These are phyloP conservation scores for Dysidea cf. avara DNA, from an alignment of 37 sponge, comb jelly and placozoan species.

Conservation along the genomic window DNA sequence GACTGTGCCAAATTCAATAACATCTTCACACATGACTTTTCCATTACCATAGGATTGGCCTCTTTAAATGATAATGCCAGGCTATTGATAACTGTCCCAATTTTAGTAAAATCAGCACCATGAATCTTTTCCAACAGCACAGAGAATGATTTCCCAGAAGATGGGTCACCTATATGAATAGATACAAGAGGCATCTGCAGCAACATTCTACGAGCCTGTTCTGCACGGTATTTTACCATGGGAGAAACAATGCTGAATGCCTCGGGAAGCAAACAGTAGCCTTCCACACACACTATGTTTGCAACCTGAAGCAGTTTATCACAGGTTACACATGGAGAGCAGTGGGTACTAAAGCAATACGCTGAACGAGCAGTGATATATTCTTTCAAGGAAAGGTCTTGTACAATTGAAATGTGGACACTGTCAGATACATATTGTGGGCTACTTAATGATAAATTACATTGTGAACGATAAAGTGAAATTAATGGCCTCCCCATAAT, in stretches of 20 bases:
- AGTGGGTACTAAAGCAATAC: not conserved
- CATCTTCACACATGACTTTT: too few species aligned
- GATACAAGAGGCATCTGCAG: slow-evolving; percentile 16
- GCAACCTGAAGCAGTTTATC: slow-evolving; percentile 2
- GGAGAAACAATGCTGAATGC: slow-evolving; percentile 17
- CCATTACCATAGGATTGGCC: too few species aligned
- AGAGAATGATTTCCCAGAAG: not conserved
- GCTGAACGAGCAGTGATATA: slow-evolving; percentile 1
- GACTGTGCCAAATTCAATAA: slow-evolving; percentile 1
- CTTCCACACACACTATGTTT: slow-evolving; percentile 1
- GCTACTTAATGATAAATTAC: too few species aligned
- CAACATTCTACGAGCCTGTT: slow-evolving; percentile 3
- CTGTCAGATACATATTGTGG: too few species aligned
- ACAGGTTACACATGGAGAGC: not conserved
- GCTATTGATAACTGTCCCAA: not conserved
- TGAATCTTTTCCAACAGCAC: slow-evolving; percentile 8
- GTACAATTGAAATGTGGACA: not conserved
- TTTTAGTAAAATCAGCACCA: slow-evolving; percentile 10
- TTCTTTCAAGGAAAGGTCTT: slow-evolving; percentile 7
- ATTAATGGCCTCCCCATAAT: too few species aligned
- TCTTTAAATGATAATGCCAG: slow-evolving; percentile 4
- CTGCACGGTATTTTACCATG: not conserved
- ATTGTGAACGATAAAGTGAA: too few species aligned
- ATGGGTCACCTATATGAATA: not conserved
- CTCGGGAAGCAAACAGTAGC: not conserved